Percentiles rank a stretch among this genome's conserved stretches.
Evolutionary conservation across 2,888 invertebrate genomes (phyloP).

Genomic region (Sicus ferrugineus): DNA sequence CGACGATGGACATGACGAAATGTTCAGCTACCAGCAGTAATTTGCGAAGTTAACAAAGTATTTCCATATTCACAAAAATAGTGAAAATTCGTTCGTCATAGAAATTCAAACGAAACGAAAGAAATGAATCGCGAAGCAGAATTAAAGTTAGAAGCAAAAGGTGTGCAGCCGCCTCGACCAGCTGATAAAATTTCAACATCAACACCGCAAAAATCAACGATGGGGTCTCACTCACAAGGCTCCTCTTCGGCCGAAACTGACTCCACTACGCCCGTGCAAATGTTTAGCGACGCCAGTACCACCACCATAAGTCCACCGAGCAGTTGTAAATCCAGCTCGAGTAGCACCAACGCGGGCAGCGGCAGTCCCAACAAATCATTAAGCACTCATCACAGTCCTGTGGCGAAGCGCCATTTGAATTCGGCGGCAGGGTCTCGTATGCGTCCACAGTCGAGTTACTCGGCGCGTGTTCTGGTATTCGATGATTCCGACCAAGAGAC

Average conservation of each 20-base stretch:
- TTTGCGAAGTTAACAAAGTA: slow-evolving; percentile 12
- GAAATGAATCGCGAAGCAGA: slow-evolving; percentile 52
- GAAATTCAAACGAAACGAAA: not conserved
- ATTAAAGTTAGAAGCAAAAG: slow-evolving; percentile 12
- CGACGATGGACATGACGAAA: slow-evolving; percentile 14
- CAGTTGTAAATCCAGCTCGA: slow-evolving; percentile 18
- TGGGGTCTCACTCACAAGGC: slow-evolving; percentile 33
- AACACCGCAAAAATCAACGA: slow-evolving; percentile 51
- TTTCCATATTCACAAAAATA: not conserved
- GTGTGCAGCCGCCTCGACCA: slow-evolving; percentile 7
- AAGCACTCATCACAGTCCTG: slow-evolving; percentile 46
- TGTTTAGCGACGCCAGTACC: slow-evolving; percentile 46
- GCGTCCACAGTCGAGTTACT: slow-evolving; percentile 72
- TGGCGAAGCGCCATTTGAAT: slow-evolving; percentile 54
- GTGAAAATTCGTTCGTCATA: not conserved
- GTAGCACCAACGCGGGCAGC: slow-evolving; percentile 18
- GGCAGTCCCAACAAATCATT: slow-evolving; percentile 39
- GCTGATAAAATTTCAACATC: slow-evolving; percentile 55
- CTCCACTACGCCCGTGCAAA: slow-evolving; percentile 18
- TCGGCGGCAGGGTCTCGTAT: slow-evolving; percentile 50
- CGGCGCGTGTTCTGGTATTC: slow-evolving; percentile 79
- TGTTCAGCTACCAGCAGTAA: slow-evolving; percentile 10
- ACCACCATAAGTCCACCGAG: slow-evolving; percentile 43
- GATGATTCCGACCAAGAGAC: slow-evolving; percentile 74
- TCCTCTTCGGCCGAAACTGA: slow-evolving; percentile 33